phyloP scores from a whole-genome alignment of 2,113 vertebrate species.

The Malurus alboscapulatus region DNA sequence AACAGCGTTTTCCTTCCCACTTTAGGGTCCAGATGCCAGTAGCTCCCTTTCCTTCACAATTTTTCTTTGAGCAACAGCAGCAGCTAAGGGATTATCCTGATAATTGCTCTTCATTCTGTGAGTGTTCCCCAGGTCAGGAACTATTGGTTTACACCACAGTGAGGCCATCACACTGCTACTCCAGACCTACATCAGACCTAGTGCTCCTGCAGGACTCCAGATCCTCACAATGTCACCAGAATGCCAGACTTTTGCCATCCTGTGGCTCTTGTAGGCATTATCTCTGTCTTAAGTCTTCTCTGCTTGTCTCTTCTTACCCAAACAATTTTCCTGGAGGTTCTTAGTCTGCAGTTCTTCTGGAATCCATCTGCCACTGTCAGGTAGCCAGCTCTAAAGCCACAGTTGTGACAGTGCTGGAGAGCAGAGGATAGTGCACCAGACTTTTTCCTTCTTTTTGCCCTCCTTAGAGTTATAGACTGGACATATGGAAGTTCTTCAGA shows the following conservation, averaged over 20 bases:
- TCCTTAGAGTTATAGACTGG: background rate
- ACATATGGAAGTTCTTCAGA: constrained; percentile 58
- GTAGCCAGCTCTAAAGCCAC: background rate
- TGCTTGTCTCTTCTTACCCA: background rate
- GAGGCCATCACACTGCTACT: background rate
- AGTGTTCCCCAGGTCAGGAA: background rate
- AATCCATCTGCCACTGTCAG: background rate
- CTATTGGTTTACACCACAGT: background rate
- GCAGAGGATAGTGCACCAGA: background rate
- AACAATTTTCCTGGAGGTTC: background rate
- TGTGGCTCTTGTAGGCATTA: background rate
- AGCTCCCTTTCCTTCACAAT: background rate
- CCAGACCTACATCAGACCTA: background rate
- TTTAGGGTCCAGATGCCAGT: background rate
- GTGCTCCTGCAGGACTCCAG: background rate
- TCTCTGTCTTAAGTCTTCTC: background rate
- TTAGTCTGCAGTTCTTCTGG: background rate
- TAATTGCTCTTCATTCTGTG: background rate
- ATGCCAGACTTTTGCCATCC: rapidly evolving
- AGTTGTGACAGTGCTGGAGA: background rate
- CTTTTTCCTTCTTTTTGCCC: background rate
- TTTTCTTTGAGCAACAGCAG: background rate
- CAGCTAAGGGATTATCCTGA: background rate
- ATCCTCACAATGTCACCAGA: rapidly evolving
- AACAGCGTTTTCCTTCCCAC: background rate